Evolutionary conservation across 1,140 invertebrate genomes (phyloP).

Genomic region (Drosophila malerkotliana): DNA sequence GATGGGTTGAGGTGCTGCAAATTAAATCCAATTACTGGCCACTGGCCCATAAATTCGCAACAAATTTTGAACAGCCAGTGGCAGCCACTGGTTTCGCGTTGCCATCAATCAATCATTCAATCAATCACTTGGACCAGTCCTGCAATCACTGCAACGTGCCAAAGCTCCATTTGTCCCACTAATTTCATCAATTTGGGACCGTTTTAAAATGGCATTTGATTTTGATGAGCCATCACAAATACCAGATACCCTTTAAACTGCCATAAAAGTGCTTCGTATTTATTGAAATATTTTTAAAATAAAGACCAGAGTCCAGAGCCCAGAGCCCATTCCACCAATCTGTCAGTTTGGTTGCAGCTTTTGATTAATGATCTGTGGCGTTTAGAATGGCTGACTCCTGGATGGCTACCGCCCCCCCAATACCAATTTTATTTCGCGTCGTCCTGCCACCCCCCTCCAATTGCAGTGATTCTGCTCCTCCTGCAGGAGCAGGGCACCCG

Average conservation of each 20-base stretch:
- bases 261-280: too few relatives aligned
- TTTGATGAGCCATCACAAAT: too few relatives aligned
- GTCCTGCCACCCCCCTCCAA: conserved; percentile 19
- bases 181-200: conserved; percentile 28
- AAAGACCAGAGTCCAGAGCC: too few relatives aligned
- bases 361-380: conserved; percentile 39
- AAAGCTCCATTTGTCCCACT: conserved; percentile 44
- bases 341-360: conserved; percentile 24
- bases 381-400: conserved; percentile 1
- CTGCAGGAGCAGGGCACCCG: neutral
- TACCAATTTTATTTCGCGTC: conserved; percentile 17
- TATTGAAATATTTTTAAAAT: too few relatives aligned
- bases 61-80: conserved; percentile 9
- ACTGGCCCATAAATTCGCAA: conserved; percentile 39
- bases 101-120: conserved; percentile 44
- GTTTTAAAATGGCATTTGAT: too few relatives aligned
- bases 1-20: neutral
- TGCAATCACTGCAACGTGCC: conserved; percentile 27
- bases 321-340: neutral
- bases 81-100: neutral
- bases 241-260: too few relatives aligned
- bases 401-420: conserved; percentile 6
- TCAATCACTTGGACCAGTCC: conserved; percentile 36
- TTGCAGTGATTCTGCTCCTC: conserved; percentile 33
- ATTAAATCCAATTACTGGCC: conserved; percentile 36